A percentile compares a stretch with the other conserved stretches of the same genome.
phyloP scores from a whole-genome alignment of 1,140 invertebrate genomes.

The Caenorhabditis tropicalis region DNA sequence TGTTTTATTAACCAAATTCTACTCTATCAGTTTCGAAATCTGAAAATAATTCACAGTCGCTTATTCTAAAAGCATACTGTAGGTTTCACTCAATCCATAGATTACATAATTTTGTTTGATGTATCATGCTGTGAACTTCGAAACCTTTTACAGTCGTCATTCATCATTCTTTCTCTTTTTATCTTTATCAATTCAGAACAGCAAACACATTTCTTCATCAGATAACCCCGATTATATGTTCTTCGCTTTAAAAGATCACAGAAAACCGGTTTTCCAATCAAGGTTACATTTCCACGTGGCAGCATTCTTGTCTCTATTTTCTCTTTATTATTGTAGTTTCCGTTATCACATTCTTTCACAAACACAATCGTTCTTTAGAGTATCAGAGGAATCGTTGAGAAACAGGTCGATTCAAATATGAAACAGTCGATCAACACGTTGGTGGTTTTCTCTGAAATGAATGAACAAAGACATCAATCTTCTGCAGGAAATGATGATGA shows the following conservation, averaged over 20 bases:
- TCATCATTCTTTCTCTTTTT: constrained; percentile 6
- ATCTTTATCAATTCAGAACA: neutral
- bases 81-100: too few species aligned
- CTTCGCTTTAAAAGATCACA: constrained; percentile 31
- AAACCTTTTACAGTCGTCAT: neutral
- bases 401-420: constrained; percentile 18
- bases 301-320: neutral
- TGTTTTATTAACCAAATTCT: too few species aligned
- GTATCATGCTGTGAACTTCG: neutral
- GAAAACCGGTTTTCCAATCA: neutral
- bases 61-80: too few species aligned
- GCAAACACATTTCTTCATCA: neutral
- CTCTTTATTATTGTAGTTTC: neutral
- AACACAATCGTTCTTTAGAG: constrained; percentile 17
- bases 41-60: too few species aligned
- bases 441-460: neutral
- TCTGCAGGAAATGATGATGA: constrained; percentile 9
- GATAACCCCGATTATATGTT: constrained; percentile 7
- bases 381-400: neutral
- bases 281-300: constrained; percentile 16
- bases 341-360: constrained; percentile 35
- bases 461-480: neutral
- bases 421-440: neutral
- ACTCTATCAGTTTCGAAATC: too few species aligned
- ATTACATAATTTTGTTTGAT: neutral